A percentile compares a stretch with the other conserved stretches of the same genome.
These are phyloP conservation scores for Rhorus exstirpatorius DNA, from an alignment of 2,888 invertebrate species.

Conservation along the genomic window DNA sequence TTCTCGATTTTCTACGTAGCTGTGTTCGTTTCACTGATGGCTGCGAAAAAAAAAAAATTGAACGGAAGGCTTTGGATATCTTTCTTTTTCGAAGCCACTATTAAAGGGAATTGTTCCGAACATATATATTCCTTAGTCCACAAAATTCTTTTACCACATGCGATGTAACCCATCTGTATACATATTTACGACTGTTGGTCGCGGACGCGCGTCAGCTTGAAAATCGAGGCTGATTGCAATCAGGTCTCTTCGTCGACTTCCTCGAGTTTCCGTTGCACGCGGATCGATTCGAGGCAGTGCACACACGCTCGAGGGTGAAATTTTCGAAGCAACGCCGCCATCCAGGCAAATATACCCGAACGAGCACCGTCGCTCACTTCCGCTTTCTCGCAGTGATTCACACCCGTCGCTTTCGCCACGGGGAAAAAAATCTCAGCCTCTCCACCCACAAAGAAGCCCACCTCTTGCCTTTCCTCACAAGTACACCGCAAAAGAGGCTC, in stretches of 20 bases:
- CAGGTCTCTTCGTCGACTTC: slow-evolving; percentile 80
- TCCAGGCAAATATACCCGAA: slow-evolving; percentile 5
- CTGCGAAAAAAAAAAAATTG: too few species aligned
- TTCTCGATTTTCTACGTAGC: too few species aligned
- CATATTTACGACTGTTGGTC: background rate
- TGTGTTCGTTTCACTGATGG: too few species aligned
- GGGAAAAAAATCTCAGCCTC: background rate
- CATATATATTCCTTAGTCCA: too few species aligned
- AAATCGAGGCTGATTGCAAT: slow-evolving; percentile 83
- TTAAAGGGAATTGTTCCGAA: too few species aligned
- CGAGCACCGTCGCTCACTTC: slow-evolving; percentile 32
- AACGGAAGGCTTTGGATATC: too few species aligned
- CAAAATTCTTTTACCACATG: background rate
- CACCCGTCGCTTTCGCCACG: slow-evolving; percentile 19
- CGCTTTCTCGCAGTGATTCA: slow-evolving; percentile 30
- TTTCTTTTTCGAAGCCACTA: too few species aligned
- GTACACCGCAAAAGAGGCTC: slow-evolving; percentile 5
- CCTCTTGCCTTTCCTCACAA: slow-evolving; percentile 7
- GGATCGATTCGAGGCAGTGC: slow-evolving; percentile 69
- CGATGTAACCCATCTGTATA: background rate
- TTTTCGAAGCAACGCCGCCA: slow-evolving; percentile 1
- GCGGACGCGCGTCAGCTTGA: slow-evolving; percentile 63
- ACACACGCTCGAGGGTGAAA: slow-evolving; percentile 37
- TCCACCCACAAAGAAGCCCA: slow-evolving; percentile 12
- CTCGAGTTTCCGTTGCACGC: slow-evolving; percentile 70